Evolutionary conservation across 2,888 invertebrate species (phyloP), one percentile per base, ranked within the genome.

Genomic region (Drosophila antonietae): DNA sequence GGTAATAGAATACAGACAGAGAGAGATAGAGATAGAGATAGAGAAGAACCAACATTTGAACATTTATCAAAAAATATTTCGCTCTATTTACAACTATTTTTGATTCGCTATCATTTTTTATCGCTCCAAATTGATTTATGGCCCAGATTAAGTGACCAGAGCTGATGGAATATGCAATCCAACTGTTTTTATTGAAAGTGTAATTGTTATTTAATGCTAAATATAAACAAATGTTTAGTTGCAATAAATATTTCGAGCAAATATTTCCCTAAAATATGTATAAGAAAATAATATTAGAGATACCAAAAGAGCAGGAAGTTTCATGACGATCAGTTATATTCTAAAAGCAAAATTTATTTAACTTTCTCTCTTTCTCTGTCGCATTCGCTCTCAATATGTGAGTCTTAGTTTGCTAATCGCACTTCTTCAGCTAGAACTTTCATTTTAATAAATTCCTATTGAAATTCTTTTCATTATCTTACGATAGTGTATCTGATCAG

Each of bases 11-110:
- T 4, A 35, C 2, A 52, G 3, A 6, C 28, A 28, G 28, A 28
- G 33, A 33, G 10, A 33, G n/a, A 12, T 3, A 6, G 28, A 28
- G 28, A 28, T 28, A 28, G 12, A 7, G 3, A 14, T 10, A 33
- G 31, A 18, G 20, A 20, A 20, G 46, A 28, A 20, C 18, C 28
- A 9, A 23, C n/a, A 18, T 37, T 28, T 37, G 9, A 9, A 6
- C 57, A 46, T 18, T 67, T 7, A 68, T 39, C 35, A 67, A 28
- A 55, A 55, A 33, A 67, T 52, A 31, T 44, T n/a, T 12, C 2
- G n/a, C 10, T 31, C 49, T 49, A 33, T 49, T 33, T n/a, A n/a
- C n/a, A 18, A 33, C n/a, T 18, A 51, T 18, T 51, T 33, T 12
- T 18, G 18, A 33, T 18, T 33, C 31, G 18, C 31, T 33, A 9